Evolutionary conservation across 2,113 vertebrate genomes (phyloP), one percentile per base, ranked within the genome.

Genomic region (Phrynosoma platyrhinos): DNA sequence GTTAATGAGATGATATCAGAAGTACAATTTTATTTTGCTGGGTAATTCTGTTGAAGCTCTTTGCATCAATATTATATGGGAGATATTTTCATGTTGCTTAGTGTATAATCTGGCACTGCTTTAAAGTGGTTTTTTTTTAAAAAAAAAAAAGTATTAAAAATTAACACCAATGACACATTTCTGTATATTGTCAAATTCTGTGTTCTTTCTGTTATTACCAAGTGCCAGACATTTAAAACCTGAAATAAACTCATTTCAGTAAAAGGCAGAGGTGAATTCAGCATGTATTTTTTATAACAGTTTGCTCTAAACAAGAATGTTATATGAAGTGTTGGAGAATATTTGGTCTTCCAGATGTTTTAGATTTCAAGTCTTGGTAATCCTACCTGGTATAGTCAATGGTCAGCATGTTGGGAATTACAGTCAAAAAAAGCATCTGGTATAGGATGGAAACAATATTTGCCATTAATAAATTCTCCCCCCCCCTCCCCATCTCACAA

Each of bases 211-310:
- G 40, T 77, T 9, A 80, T 58, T 40, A 2, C 30, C 52, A 42
- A 74, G 76, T 91, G 84, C 27, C 16, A 89, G 40, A 68, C 78
- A 55, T 94, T 94, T 85, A 82, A 72, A 79, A 1, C 58, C 64
- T 76, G 76, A 87, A 72, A 53, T 87, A 64, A 66, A 68, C 55
- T 4, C 2, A 90, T 88, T 78, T 64, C 71, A 53, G 77, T 84
- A 82, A 83, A 84, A 86, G 32, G 9, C 10, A 0, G 14, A n/a
- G 14, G 25, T 89, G 78, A 58, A 32, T 74, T 91, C 42, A 81
- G 84, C 79, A 53, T 71, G 84, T 27, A 1, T 36, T 78, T 78
- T 58, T 1, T 1, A 25, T 0, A 9, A 83, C 20, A 9, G 1
- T 6, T 5, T 0, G 13, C 84, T 47, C 23, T 4, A 18, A 47